Conservation (phyloP, 2,113 vertebrate species). For the Oreotrochilus melanogaster region DNA sequence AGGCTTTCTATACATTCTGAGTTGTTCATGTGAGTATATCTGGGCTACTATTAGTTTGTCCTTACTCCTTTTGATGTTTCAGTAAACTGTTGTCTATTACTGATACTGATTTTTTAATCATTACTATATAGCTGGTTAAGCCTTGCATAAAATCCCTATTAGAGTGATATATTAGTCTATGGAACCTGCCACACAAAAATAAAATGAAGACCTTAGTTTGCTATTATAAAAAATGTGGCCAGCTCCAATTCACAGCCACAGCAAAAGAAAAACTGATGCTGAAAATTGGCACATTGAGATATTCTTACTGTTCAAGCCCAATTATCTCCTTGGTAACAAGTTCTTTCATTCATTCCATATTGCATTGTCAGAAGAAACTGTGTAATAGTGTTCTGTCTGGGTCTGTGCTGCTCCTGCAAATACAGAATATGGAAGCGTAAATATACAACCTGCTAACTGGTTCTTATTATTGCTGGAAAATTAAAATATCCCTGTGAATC, state of each 20-base stretch:
- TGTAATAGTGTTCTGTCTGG: constrained; percentile 34
- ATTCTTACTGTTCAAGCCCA: constrained; percentile 58
- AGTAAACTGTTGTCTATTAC: not conserved
- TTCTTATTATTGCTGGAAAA: constrained; percentile 7
- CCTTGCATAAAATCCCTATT: not conserved
- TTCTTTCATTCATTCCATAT: constrained; percentile 58
- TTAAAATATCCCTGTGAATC: not conserved
- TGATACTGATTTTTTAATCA: not conserved
- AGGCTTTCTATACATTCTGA: not conserved
- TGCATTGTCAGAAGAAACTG: constrained; percentile 59
- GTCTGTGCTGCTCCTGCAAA: not conserved
- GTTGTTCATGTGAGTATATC: not conserved
- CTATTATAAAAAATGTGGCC: constrained; percentile 1
- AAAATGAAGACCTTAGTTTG: not conserved
- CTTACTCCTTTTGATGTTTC: not conserved
- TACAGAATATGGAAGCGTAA: not conserved
- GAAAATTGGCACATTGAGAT: constrained; percentile 58
- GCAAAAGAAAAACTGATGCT: constrained; percentile 43
- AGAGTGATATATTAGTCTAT: not conserved
- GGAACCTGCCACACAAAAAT: not conserved
- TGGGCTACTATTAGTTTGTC: not conserved
- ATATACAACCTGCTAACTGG: not conserved
- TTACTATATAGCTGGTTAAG: not conserved
- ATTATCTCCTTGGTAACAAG: constrained; percentile 70
- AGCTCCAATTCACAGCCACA: not conserved